A percentile compares a stretch with the other conserved stretches of the same genome.
Evolutionary conservation across 2,797 vertebrate species (phyloP).

Genomic region (Manis pentadactyla): DNA sequence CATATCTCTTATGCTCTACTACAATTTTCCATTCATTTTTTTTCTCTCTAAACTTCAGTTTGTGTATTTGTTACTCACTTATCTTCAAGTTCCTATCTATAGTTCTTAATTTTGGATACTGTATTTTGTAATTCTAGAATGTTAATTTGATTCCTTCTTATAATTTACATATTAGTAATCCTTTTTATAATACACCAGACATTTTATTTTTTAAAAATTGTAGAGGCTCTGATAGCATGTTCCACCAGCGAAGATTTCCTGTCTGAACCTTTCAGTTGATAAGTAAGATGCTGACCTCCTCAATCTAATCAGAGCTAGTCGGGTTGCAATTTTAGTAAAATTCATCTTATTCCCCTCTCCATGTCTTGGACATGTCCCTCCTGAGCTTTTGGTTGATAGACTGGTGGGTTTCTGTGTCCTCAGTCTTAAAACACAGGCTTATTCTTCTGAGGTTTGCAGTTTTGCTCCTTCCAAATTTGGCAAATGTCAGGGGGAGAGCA

Average conservation of each 20-base stretch:
- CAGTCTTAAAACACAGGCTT: conserved; percentile 26
- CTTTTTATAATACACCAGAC: not conserved
- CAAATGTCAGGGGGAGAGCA: not conserved
- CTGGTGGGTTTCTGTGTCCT: not conserved
- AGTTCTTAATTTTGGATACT: not conserved
- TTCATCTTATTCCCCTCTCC: not conserved
- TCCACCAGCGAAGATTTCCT: not conserved
- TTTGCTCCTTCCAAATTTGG: conserved; percentile 10
- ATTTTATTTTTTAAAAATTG: not conserved
- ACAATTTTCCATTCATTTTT: not conserved
- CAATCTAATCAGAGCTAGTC: not conserved
- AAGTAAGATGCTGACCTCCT: not conserved
- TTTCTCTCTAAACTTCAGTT: not conserved
- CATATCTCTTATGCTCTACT: not conserved
- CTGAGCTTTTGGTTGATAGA: not conserved
- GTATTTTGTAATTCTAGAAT: not conserved
- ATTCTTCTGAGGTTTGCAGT: not conserved
- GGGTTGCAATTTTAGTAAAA: not conserved
- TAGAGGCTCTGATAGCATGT: not conserved
- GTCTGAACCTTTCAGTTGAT: not conserved
- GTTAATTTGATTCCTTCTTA: not conserved
- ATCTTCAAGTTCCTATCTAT: not conserved
- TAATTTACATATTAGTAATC: not conserved
- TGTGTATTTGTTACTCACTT: not conserved
- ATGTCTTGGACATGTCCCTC: not conserved